These are phyloP conservation scores for Hemiprocne comata DNA, from an alignment of 2,113 vertebrate species.

Conservation along the genomic window DNA sequence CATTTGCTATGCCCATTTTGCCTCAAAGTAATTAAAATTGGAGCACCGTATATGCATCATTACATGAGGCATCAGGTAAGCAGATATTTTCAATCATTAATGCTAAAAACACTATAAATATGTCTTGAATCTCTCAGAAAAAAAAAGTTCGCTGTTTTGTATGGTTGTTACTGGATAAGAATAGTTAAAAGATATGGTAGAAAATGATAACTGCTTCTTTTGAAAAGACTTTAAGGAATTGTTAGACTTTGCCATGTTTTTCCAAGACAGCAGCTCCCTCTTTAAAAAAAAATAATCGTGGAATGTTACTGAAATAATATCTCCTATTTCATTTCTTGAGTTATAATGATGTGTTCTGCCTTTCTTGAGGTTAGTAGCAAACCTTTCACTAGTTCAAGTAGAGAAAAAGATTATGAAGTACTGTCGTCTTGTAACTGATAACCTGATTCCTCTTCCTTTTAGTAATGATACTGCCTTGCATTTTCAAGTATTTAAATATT, in stretches of 20 bases:
- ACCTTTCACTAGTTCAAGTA: neutral
- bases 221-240: neutral
- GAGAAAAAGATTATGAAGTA: neutral
- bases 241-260: neutral
- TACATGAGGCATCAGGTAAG: constrained; percentile 98
- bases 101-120: neutral
- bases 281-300: neutral
- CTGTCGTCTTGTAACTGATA: neutral
- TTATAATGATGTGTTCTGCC: neutral
- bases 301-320: neutral
- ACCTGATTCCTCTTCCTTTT: neutral
- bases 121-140: neutral
- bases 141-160: accelerated
- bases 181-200: neutral
- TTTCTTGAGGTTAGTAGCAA: neutral
- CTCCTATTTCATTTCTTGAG: neutral
- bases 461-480: neutral
- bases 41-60: constrained; percentile 94
- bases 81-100: neutral
- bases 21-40: constrained; percentile 93
- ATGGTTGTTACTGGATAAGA: neutral
- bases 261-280: neutral
- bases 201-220: neutral
- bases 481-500: neutral
- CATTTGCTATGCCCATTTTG: constrained; percentile 96